These are phyloP conservation scores for Dolichallabes microphthalmus DNA, from an alignment of 2,113 vertebrate species.

Conservation along the genomic window DNA sequence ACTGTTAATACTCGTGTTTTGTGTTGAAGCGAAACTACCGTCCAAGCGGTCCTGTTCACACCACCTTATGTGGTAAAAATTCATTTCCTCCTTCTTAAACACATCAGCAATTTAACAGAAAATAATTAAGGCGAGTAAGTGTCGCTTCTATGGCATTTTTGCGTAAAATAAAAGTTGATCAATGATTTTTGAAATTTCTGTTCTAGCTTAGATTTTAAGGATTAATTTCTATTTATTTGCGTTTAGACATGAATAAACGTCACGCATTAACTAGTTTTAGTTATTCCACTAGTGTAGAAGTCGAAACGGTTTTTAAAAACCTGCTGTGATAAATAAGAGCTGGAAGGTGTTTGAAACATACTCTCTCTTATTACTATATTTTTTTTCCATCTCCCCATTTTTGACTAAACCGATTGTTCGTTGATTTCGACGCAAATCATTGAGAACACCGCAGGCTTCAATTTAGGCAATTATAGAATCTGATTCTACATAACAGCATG, in stretches of 20 bases:
- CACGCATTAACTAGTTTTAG: constrained; percentile 84
- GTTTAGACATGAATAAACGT: constrained; percentile 81
- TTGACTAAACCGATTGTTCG: not conserved
- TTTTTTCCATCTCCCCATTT: not conserved
- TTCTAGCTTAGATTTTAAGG: constrained; percentile 90
- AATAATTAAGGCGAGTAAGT: not conserved
- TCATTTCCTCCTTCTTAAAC: not conserved
- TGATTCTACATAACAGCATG: constrained; percentile 14
- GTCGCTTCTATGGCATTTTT: constrained; percentile 27
- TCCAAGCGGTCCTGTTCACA: not conserved
- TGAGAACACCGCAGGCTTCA: constrained; percentile 1
- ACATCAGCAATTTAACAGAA: not conserved
- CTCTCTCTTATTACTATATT: constrained; percentile 57
- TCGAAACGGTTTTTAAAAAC: not conserved
- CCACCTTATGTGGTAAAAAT: not conserved
- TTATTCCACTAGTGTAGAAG: constrained; percentile 71
- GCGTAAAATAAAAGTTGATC: not conserved
- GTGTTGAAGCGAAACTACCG: not conserved
- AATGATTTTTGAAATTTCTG: constrained; percentile 66
- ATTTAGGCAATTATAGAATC: not conserved
- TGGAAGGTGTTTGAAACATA: constrained; percentile 84
- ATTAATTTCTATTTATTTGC: constrained; percentile 80
- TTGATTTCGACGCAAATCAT: constrained; percentile 9
- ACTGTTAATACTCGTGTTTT: not conserved
- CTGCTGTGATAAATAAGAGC: constrained; percentile 83